Evolutionary conservation across 2,113 vertebrate species (phyloP).

Genomic region (Myrmecophaga tridactyla): DNA sequence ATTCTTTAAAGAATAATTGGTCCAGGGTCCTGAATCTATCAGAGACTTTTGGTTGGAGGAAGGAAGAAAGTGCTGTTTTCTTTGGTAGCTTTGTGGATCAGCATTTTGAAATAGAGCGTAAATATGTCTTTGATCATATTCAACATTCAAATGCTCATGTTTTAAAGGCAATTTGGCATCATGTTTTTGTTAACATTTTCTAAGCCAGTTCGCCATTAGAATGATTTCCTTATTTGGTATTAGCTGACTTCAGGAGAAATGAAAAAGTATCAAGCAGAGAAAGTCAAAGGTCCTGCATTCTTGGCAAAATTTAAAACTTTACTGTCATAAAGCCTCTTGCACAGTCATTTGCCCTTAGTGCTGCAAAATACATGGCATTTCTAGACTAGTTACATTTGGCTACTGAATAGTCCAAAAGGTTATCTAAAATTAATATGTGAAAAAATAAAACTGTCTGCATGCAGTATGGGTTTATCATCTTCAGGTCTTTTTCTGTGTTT

Average conservation of each 20-base stretch:
- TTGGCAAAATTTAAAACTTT: neutral
- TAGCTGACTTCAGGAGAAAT: constrained; percentile 38
- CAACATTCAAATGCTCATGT: constrained; percentile 53
- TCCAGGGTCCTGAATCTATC: neutral
- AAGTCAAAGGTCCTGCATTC: neutral
- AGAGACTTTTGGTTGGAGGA: constrained; percentile 44
- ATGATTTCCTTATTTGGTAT: constrained; percentile 49
- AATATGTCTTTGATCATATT: constrained; percentile 41
- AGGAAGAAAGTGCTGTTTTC: constrained; percentile 61
- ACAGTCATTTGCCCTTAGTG: neutral
- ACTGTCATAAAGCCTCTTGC: neutral
- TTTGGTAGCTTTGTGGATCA: constrained; percentile 57
- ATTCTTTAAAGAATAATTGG: constrained; percentile 41
- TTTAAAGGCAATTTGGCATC: neutral
- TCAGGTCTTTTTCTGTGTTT: neutral
- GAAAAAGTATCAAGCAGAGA: neutral
- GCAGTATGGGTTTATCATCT: neutral
- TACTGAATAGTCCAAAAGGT: neutral
- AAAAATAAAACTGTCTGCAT: neutral
- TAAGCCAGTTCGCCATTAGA: constrained; percentile 36
- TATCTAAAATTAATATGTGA: neutral
- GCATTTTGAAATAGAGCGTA: constrained; percentile 70
- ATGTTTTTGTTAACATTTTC: constrained; percentile 52
- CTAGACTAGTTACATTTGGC: neutral
- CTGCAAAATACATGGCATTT: neutral